phyloP scores from a whole-genome alignment of 2,113 vertebrate species.

The Pycnonotus jocosus region DNA sequence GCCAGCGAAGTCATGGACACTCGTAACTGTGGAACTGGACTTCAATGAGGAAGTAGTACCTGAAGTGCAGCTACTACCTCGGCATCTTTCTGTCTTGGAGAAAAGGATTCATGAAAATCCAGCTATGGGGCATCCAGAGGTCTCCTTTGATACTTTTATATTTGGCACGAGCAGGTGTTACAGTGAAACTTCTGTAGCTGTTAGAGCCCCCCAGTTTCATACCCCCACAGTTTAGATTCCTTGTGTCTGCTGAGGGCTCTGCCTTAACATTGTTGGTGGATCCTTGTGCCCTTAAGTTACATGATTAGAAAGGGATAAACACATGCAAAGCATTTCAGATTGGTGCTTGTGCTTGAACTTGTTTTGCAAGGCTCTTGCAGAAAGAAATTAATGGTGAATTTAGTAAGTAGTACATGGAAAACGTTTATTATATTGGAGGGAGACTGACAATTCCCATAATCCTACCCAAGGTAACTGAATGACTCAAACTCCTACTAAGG shows the following conservation, averaged over 20 bases:
- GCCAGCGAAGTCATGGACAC: rapidly evolving
- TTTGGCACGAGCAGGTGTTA: rapidly evolving
- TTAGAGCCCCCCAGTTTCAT: not conserved
- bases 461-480: not conserved
- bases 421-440: not conserved
- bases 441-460: not conserved
- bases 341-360: not conserved
- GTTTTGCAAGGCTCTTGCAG: not conserved
- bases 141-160: not conserved
- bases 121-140: not conserved
- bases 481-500: not conserved
- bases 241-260: not conserved
- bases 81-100: not conserved
- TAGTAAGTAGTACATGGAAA: not conserved
- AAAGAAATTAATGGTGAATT: not conserved
- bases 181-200: not conserved
- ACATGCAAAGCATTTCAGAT: not conserved
- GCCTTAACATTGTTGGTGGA: not conserved
- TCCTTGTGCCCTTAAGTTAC: not conserved
- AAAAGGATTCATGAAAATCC: not conserved
- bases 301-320: not conserved
- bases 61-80: not conserved
- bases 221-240: not conserved
- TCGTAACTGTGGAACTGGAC: rapidly evolving
- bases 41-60: not conserved